phyloP scores from a whole-genome alignment of 1,140 invertebrate genomes.

The Cylas formicarius region DNA sequence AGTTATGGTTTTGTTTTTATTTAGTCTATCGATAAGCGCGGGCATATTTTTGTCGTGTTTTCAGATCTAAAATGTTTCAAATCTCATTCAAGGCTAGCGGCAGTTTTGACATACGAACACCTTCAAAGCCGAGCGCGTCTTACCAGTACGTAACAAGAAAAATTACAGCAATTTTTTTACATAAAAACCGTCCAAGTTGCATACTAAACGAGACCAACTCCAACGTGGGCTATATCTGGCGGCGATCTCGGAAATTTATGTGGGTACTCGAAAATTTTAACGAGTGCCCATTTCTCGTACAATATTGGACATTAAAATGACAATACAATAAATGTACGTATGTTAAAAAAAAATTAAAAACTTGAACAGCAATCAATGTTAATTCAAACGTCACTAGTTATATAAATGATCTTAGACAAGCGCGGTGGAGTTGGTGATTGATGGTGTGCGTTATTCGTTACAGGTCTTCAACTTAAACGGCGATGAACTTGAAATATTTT shows the following conservation, averaged over 20 bases:
- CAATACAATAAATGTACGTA: constrained; percentile 27
- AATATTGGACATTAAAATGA: constrained; percentile 20
- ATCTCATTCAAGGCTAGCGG: too few species aligned
- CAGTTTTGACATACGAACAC: too few species aligned
- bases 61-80: too few species aligned
- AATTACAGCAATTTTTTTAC: constrained; percentile 13
- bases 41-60: too few species aligned
- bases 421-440: constrained; percentile 31
- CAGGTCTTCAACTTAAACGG: constrained; percentile 26
- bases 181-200: constrained; percentile 11
- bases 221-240: constrained; percentile 13
- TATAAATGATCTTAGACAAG: constrained; percentile 41
- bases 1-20: too few species aligned
- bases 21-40: too few species aligned
- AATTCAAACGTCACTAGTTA: constrained; percentile 41
- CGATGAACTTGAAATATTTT: constrained; percentile 25
- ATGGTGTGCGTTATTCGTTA: constrained; percentile 33
- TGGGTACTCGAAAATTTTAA: constrained; percentile 22
- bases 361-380: constrained; percentile 37
- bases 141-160: too few species aligned
- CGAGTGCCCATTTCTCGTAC: constrained; percentile 12
- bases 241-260: constrained; percentile 21
- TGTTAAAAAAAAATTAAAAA: constrained; percentile 24
- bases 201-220: constrained; percentile 12
- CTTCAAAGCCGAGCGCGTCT: too few species aligned